Conservation (phyloP, 1,140 invertebrate species). For the Drosophila ambigua region DNA sequence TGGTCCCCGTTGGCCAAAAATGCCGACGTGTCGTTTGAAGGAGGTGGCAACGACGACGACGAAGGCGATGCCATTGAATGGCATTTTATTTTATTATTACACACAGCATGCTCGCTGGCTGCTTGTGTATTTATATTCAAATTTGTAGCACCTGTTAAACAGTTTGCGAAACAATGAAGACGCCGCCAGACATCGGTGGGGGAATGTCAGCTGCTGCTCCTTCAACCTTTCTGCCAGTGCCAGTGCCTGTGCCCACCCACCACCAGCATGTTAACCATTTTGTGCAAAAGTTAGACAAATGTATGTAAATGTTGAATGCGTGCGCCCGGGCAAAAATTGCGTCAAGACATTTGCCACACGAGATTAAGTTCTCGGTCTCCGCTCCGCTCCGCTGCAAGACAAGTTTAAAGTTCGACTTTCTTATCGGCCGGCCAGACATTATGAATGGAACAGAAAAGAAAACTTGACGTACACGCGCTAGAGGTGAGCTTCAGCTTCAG, state of each 20-base stretch:
- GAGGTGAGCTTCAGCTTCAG: constrained; percentile 6
- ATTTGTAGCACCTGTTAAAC: constrained; percentile 80
- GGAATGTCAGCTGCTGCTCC: constrained; percentile 43
- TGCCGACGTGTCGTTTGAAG: constrained; percentile 54
- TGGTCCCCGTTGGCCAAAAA: constrained; percentile 52
- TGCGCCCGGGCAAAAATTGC: constrained; percentile 51
- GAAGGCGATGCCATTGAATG: constrained; percentile 49
- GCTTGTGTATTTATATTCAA: constrained; percentile 76
- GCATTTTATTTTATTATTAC: constrained; percentile 77
- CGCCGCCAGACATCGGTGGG: constrained; percentile 46
- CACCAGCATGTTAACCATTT: constrained; percentile 23
- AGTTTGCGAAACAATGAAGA: constrained; percentile 75
- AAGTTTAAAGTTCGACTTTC: constrained; percentile 44
- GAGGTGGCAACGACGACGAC: constrained; percentile 20
- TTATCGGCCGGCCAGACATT: constrained; percentile 49
- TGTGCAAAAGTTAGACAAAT: constrained; percentile 71
- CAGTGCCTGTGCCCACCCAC: constrained; percentile 27
- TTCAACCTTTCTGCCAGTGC: constrained; percentile 23
- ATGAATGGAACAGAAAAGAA: constrained; percentile 27
- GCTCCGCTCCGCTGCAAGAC: constrained; percentile 20
- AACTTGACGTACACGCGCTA: constrained; percentile 23
- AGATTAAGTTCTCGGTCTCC: constrained; percentile 52
- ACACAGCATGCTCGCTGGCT: constrained; percentile 61
- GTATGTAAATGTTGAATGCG: constrained; percentile 56
- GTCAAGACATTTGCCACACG: constrained; percentile 69